Evolutionary conservation across 2,888 invertebrate species (phyloP), one percentile per base, ranked within the genome.

Genomic region (Thereva nobilitata): DNA sequence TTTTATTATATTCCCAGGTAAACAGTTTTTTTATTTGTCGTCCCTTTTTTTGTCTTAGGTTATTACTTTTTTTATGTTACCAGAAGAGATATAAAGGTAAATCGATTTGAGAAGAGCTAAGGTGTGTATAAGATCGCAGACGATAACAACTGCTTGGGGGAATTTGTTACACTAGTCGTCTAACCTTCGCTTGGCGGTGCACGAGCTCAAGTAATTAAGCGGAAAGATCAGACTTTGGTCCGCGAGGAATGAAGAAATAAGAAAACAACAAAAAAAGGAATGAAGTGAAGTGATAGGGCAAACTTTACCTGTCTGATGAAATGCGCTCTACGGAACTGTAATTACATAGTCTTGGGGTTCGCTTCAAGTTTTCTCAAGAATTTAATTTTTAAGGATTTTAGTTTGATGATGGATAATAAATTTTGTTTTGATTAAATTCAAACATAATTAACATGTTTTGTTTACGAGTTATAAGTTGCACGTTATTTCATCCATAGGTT

Each of bases 91-190:
- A 45, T 45, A 45, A 45, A 45, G n/a, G 57, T 35, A 55, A 55
- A 55, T 55, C 55, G 55, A 55, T 55, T 55, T 55, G 10, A 38
- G 55, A 55, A 55, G 41, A 55, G 3, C 45, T 45, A 54, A 45
- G 45, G 57, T 57, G 57, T 45, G 44, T 57, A 57, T 4, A 40
- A 57, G 44, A 57, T 57, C n/a, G 9, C 57, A 57, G 57, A 41
- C 57, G 57, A 57, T 57, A 57, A 45, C 57, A 57, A 57, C 57
- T 45, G 57, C 45, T 44, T 57, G 45, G 57, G 23, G 35, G 44
- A 45, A 57, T 45, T 10, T 35, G 44, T 57, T 57, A 45, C 35
- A 44, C 9, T 57, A 45, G 35, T 45, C 57, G 3, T 9, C 44
- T 9, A n/a, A 10, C 35, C 37, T 45, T 45, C 44, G 44, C n/a